Evolutionary conservation across 2,113 vertebrate species (phyloP).

Genomic region (Sander lucioperca): DNA sequence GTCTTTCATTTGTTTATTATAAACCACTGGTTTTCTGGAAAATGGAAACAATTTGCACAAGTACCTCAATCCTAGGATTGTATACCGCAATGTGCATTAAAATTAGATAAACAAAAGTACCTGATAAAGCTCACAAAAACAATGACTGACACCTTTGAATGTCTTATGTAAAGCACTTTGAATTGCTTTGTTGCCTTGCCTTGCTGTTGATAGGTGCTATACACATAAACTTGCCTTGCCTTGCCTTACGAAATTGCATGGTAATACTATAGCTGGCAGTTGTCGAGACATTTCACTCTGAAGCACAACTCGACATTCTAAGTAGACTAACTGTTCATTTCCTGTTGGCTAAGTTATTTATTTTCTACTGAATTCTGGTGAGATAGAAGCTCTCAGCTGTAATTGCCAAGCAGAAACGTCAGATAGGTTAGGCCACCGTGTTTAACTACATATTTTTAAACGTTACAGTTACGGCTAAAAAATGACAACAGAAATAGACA

Average conservation of each 20-base stretch:
- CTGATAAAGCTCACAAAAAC: background rate
- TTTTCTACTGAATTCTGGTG: too few relatives aligned
- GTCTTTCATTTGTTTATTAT: conserved; percentile 1
- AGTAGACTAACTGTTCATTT: too few relatives aligned
- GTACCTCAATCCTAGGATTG: background rate
- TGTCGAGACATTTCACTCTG: background rate
- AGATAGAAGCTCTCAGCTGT: too few relatives aligned
- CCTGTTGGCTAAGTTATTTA: too few relatives aligned
- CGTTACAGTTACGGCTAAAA: too few relatives aligned
- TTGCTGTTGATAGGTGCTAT: background rate
- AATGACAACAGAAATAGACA: too few relatives aligned
- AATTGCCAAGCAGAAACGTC: too few relatives aligned
- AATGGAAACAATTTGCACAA: conserved; percentile 3
- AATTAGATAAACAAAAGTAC: background rate
- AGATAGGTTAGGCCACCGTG: too few relatives aligned
- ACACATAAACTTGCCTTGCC: background rate
- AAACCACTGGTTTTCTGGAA: background rate
- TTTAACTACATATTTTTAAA: too few relatives aligned
- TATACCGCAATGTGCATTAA: background rate
- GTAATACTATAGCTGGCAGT: background rate
- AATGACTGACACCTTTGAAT: background rate
- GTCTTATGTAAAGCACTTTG: background rate
- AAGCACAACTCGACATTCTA: background rate
- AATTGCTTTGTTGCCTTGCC: background rate
- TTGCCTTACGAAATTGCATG: background rate